phyloP scores from a whole-genome alignment of 2,888 invertebrate species.

The Neoascia interrupta region DNA sequence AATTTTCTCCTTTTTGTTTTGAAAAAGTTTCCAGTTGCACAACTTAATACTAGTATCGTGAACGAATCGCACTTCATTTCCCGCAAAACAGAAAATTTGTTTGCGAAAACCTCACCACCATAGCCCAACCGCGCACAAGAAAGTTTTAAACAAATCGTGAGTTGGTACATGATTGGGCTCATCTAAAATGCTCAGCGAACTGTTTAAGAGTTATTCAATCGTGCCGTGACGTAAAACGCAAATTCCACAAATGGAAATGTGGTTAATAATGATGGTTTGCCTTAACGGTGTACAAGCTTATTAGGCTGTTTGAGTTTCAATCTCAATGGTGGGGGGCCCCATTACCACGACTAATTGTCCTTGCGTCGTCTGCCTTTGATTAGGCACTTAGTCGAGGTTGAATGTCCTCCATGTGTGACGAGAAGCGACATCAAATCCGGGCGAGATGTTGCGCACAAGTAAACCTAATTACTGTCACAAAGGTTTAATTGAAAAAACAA shows the following conservation, averaged over 20 bases:
- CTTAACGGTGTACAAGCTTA: constrained; percentile 15
- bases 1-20: too few species aligned
- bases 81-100: too few species aligned
- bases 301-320: background rate
- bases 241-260: constrained; percentile 15
- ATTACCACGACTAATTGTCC: constrained; percentile 42
- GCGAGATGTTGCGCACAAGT: constrained; percentile 23
- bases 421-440: constrained; percentile 22
- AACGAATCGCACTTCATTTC: too few species aligned
- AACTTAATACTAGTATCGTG: too few species aligned
- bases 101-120: too few species aligned
- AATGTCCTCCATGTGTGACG: background rate
- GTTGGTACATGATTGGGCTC: too few species aligned
- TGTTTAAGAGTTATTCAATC: constrained; percentile 44
- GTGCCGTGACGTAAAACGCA: constrained; percentile 36
- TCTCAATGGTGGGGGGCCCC: too few species aligned
- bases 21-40: too few species aligned
- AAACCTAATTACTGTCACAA: constrained; percentile 34
- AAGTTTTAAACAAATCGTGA: too few species aligned
- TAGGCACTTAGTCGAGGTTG: background rate
- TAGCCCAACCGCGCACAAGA: too few species aligned
- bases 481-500: constrained; percentile 30
- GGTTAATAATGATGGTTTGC: constrained; percentile 14
- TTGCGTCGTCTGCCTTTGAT: constrained; percentile 27
- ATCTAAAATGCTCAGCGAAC: constrained; percentile 25